phyloP scores from a whole-genome alignment of 2,113 vertebrate genomes.

The Hystrix cristata region DNA sequence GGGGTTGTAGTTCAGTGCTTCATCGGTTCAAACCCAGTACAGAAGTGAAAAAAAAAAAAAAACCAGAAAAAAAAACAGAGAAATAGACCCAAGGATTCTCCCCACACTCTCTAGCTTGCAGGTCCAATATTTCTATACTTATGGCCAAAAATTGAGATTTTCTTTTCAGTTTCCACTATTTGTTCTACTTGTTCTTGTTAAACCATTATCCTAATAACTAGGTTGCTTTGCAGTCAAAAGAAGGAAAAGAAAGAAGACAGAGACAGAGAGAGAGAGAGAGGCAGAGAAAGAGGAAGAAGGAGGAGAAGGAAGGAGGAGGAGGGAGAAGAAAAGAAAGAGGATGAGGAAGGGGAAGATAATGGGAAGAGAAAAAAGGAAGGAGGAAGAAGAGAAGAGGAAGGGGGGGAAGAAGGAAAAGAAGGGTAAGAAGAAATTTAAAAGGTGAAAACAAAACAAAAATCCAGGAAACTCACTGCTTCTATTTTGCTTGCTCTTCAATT shows the following conservation, averaged over 20 bases:
- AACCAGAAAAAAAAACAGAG: background rate
- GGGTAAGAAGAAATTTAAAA: too few species aligned
- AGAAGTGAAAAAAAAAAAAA: background rate
- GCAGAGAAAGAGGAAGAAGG: too few species aligned
- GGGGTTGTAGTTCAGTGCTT: background rate
- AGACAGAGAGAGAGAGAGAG: too few species aligned
- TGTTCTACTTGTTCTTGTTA: background rate
- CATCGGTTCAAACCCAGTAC: background rate
- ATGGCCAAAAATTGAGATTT: background rate
- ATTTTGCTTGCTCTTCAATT: background rate
- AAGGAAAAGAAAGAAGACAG: background rate
- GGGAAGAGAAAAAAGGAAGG: too few species aligned
- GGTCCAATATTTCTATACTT: background rate
- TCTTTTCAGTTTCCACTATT: background rate
- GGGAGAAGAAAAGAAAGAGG: too few species aligned
- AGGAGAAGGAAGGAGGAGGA: too few species aligned
- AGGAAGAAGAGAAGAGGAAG: too few species aligned
- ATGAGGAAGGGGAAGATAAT: too few species aligned
- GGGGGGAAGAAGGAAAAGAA: too few species aligned
- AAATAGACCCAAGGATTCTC: background rate
- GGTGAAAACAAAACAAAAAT: background rate
- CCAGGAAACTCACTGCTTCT: background rate
- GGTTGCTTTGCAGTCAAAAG: background rate
- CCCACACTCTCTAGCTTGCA: background rate
- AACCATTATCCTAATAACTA: background rate